These are phyloP conservation scores for Drosophila hamatofila DNA, from an alignment of 2,888 invertebrate species.

Conservation along the genomic window DNA sequence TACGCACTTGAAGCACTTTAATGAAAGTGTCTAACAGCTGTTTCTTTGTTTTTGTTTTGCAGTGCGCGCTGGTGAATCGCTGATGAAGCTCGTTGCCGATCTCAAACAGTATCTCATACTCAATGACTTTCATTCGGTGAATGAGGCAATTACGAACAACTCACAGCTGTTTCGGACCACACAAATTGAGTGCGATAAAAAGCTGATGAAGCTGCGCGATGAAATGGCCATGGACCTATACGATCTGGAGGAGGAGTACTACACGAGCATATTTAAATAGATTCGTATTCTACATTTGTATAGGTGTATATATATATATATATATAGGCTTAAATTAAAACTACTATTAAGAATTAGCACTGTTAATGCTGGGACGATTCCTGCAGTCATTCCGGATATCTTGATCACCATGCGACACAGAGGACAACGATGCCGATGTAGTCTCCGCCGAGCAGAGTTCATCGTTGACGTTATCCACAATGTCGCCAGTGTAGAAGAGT, in stretches of 20 bases:
- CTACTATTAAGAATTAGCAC: constrained; percentile 16
- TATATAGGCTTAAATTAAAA: constrained; percentile 78
- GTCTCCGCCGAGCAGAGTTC: constrained; percentile 42
- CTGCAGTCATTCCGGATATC: constrained; percentile 18
- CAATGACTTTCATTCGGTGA: constrained; percentile 99
- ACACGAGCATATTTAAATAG: constrained; percentile 85
- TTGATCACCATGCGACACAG: constrained; percentile 38
- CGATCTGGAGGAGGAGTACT: constrained; percentile 85
- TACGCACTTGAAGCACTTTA: background rate
- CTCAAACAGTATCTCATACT: constrained; percentile 99
- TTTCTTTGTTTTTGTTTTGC: constrained; percentile 65
- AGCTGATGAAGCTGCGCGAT: constrained; percentile 95
- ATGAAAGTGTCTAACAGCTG: background rate
- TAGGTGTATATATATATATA: too few relatives aligned
- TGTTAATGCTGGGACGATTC: constrained; percentile 15
- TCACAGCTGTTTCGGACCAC: constrained; percentile 95
- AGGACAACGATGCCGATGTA: constrained; percentile 54
- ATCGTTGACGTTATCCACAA: constrained; percentile 61
- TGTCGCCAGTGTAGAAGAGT: constrained; percentile 69
- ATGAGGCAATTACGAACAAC: constrained; percentile 98
- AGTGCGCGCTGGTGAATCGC: constrained; percentile 97
- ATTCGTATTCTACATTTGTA: too few relatives aligned
- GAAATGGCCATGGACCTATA: constrained; percentile 95
- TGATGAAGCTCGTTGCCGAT: constrained; percentile 98
- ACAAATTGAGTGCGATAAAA: constrained; percentile 96